Conservation (phyloP, 2,113 vertebrate species). For the Myiozetetes cayanensis region DNA sequence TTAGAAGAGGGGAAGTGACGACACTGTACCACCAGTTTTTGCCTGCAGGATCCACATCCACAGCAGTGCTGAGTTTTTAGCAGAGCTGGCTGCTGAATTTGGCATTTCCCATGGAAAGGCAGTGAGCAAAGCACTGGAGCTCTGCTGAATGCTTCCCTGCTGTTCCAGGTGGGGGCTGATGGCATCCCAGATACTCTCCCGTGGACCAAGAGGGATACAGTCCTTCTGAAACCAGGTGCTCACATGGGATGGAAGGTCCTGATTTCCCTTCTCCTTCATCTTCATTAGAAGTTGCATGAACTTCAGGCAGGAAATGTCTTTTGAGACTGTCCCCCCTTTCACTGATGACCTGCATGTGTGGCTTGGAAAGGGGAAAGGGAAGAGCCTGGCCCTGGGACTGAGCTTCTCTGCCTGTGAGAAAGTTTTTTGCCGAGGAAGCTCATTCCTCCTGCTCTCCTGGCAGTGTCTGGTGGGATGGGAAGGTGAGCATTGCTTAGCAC, state of each 20-base stretch:
- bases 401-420: neutral
- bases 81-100: neutral
- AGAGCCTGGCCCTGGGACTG: neutral
- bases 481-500: neutral
- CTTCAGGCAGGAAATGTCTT: neutral
- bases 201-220: neutral
- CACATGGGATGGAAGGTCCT: neutral
- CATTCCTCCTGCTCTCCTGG: neutral
- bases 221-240: neutral
- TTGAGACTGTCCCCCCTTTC: neutral
- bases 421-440: neutral
- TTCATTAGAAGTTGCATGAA: neutral
- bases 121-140: rapidly evolving
- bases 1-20: neutral
- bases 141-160: neutral
- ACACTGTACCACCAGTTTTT: neutral
- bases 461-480: neutral
- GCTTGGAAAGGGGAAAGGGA: neutral
- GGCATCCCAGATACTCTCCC: neutral
- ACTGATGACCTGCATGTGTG: neutral
- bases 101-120: neutral
- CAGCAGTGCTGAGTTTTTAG: neutral
- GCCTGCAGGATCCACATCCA: neutral
- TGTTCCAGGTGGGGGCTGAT: too few relatives aligned
- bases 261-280: neutral